Evolutionary conservation across 2,113 vertebrate genomes (phyloP).

Genomic region (Notothenia rossii): DNA sequence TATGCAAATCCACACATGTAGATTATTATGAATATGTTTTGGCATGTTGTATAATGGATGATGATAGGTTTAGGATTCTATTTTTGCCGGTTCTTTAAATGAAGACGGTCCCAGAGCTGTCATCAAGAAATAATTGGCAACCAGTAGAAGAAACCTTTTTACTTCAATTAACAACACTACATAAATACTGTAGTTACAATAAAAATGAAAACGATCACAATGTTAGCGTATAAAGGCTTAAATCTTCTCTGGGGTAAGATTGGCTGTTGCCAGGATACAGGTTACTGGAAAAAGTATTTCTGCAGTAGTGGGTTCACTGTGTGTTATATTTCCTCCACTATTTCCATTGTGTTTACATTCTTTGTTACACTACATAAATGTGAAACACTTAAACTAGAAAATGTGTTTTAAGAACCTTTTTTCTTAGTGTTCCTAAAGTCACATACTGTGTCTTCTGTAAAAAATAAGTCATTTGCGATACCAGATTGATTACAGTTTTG

Average conservation of each 20-base stretch:
- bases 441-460: not conserved
- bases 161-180: constrained; percentile 53
- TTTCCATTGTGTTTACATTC: constrained; percentile 7
- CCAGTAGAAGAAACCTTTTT: constrained; percentile 52
- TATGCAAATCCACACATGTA: constrained; percentile 67
- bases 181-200: constrained; percentile 54
- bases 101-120: constrained; percentile 51
- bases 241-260: constrained; percentile 41
- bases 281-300: not conserved
- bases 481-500: constrained; percentile 13
- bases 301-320: not conserved
- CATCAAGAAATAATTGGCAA: constrained; percentile 54
- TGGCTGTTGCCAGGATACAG: constrained; percentile 52
- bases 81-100: constrained; percentile 49
- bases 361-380: not conserved
- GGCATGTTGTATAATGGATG: constrained; percentile 68
- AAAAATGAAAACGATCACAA: constrained; percentile 25
- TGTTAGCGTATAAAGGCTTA: constrained; percentile 5
- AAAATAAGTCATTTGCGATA: not conserved
- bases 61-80: constrained; percentile 64
- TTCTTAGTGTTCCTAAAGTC: not conserved
- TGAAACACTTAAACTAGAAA: not conserved
- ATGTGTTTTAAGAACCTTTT: not conserved
- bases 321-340: not conserved
- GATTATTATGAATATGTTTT: constrained; percentile 65